phyloP scores from a whole-genome alignment of 2,113 vertebrate genomes.

The Xiphophorus couchianus region DNA sequence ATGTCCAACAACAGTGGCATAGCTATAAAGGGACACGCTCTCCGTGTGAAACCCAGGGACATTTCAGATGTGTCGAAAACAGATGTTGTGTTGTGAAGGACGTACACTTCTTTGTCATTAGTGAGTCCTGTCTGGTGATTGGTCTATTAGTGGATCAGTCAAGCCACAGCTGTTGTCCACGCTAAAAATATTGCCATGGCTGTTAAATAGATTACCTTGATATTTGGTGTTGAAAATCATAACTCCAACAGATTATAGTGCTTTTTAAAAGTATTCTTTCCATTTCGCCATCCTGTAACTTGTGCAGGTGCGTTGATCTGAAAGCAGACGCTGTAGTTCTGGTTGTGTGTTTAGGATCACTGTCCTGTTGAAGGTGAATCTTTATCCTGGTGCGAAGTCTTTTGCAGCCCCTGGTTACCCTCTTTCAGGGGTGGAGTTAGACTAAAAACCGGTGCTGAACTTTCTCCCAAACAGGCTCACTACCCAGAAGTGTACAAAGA shows the following conservation, averaged over 20 bases:
- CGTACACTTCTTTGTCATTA: neutral
- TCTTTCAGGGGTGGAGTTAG: neutral
- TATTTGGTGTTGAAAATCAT: neutral
- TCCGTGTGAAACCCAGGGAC: neutral
- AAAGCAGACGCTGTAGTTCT: neutral
- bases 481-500: neutral
- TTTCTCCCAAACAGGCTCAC: too few species aligned
- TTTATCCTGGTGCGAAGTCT: neutral
- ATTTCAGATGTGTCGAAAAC: conserved; percentile 5
- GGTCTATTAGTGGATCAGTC: neutral
- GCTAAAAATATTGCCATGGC: neutral
- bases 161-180: neutral
- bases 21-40: conserved; percentile 12
- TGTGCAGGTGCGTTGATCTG: neutral
- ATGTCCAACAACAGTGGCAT: neutral
- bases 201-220: neutral
- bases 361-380: too few species aligned
- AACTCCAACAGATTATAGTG: neutral
- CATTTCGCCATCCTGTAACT: neutral
- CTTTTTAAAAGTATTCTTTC: neutral
- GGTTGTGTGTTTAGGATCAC: too few species aligned
- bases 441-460: neutral
- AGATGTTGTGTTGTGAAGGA: neutral
- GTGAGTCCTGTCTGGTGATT: too few species aligned
- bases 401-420: neutral